These are phyloP conservation scores for Caprella mutica DNA, from an alignment of 2,888 invertebrate genomes.

Conservation along the genomic window DNA sequence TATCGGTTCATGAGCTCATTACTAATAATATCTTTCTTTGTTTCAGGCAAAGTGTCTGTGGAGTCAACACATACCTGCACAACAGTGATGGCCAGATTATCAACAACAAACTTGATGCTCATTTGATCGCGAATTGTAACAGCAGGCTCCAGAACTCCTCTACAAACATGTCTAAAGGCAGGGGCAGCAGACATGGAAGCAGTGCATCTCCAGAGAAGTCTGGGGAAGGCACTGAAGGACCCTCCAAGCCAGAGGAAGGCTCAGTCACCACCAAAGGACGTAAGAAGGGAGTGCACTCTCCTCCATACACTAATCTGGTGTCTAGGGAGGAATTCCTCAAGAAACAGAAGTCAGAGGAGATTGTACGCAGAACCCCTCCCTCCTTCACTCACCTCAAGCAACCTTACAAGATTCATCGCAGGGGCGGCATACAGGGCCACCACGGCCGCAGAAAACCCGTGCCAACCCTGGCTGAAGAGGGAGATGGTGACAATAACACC, in stretches of 20 bases:
- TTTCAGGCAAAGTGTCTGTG: too few species aligned
- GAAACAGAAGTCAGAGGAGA: neutral
- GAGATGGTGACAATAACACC: neutral
- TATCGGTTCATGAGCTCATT: too few species aligned
- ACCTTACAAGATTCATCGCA: neutral
- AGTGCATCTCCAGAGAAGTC: conserved; percentile 5
- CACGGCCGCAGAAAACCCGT: neutral
- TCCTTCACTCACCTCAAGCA: neutral
- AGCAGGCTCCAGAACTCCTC: too few species aligned
- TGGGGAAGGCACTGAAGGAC: neutral
- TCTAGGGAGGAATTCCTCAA: neutral
- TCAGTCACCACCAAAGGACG: neutral
- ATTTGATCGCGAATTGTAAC: too few species aligned
- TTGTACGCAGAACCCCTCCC: neutral
- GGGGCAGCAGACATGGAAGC: conserved; percentile 1
- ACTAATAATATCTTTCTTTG: too few species aligned
- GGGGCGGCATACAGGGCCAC: neutral
- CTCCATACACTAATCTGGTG: neutral
- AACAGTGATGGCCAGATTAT: too few species aligned
- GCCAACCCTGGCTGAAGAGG: conserved; percentile 5
- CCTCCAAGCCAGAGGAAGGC: neutral
- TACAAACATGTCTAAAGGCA: conserved; percentile 11
- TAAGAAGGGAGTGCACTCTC: neutral
- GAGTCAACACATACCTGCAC: too few species aligned
- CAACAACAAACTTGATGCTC: too few species aligned